phyloP scores from a whole-genome alignment of 2,113 vertebrate species.

The Nesogale talazaci region DNA sequence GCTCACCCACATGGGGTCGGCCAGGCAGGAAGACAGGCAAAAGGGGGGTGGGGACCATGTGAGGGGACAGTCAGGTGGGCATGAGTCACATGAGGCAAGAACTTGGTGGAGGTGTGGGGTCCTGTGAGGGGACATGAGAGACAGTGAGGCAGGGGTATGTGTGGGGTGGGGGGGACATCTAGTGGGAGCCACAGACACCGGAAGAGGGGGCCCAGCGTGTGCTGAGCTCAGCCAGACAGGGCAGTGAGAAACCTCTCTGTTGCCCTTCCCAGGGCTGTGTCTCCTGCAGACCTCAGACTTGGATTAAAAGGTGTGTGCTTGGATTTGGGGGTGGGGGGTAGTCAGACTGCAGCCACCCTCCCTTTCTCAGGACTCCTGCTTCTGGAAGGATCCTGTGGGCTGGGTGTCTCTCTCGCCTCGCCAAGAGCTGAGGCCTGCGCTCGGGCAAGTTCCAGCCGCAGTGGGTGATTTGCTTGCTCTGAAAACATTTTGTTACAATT shows the following conservation, averaged over 20 bases:
- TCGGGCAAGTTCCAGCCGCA: not conserved
- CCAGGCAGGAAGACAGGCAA: too few species aligned
- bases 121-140: too few species aligned
- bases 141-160: too few species aligned
- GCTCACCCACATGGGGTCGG: not conserved
- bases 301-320: not conserved
- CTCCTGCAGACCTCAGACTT: not conserved
- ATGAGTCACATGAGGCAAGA: too few species aligned
- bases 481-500: constrained; percentile 48
- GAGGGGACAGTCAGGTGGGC: not conserved
- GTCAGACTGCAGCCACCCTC: not conserved
- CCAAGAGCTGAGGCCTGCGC: not conserved
- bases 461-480: constrained; percentile 35
- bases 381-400: not conserved
- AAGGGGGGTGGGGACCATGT: too few species aligned
- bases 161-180: too few species aligned
- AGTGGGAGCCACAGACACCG: not conserved
- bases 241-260: not conserved
- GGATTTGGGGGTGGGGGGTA: not conserved
- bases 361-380: not conserved
- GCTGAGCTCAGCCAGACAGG: not conserved
- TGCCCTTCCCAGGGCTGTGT: not conserved
- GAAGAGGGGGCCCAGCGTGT: not conserved
- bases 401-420: not conserved
- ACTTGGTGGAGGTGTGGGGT: too few species aligned